Base-by-base conservation (phyloP, 2,888 invertebrate species). In the Pteria penguin region DNA sequence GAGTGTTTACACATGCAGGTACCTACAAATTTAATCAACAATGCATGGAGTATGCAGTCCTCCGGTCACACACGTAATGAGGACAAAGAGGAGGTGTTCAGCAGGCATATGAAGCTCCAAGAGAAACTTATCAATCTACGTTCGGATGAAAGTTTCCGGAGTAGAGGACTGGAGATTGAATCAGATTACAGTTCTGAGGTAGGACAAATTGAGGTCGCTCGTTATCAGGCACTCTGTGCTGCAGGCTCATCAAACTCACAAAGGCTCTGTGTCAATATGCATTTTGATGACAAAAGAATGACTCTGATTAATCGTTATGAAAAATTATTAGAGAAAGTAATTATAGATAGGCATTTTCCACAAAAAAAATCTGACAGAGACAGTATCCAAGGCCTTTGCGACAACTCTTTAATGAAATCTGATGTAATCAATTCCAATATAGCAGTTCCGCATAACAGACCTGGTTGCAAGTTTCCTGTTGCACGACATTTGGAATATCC, bases 1-100 rank as follows among this genome's bases (percentile, higher is more conserved):
- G 87, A 87, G 75, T 87, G 85, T 72, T 66, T 78, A 18, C 82
- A 84, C 72, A 81, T 84, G 77, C 80, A 84, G 71, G 84, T 86
- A 1, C 87, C 87, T 2, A 83, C 85, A 0, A 87, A 82, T 67
- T 82, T 88, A 14, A 84, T 88, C 61, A 84, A 86, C 27, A 83
- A 82, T 52, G 26, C 55, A 11, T 72, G 72, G 72, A 81, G 82
- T 72, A 82, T 65, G 14, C 45, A 33, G 24, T 58, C 72, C 8
- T 26, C 60, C 8, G 4, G 14, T n/a, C 8, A 18, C 2, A 26
- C 14, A 60, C 22, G 14, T 4, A 26, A 24, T n/a, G 26, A 60
- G 24, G 24, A 18, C 24, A 60, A 54, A 24, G 33, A 32, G 11
- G 58, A 63, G 31, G 70, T 75, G 57, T 63, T 57, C 22, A 36